Base-by-base conservation (phyloP, 1,140 invertebrate species). In the Listronotus oregonensis region DNA sequence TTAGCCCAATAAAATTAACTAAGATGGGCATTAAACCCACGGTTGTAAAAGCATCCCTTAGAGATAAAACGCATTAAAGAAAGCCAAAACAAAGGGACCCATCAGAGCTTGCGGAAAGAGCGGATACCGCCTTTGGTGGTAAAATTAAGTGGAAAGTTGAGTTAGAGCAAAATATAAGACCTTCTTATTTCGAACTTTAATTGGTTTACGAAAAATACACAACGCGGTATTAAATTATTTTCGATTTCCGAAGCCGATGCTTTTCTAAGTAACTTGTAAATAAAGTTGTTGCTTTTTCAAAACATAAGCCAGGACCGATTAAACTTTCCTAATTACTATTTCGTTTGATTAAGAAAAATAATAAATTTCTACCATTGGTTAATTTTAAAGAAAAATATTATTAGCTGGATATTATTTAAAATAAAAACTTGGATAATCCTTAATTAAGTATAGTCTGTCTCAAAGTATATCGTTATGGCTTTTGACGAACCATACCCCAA, bases 61-160 rank as follows among this genome's bases (percentile, higher is more conserved):
- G 58, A 69, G 62, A 67, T 65, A 71, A 69, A 71, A 71, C 62
- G 66, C 61, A 69, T 72, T 68, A 68, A 69, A 66, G 64, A 68
- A 70, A 69, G 61, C 66, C 64, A 65, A 72, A 72, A 72, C 68
- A 72, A 69, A 70, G 70, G 64, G 65, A 67, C 51, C 67, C 67
- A 69, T 69, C 67, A 67, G 17, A 32, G 56, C 59, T 66, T 66
- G 67, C 70, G 67, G 70, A 69, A 54, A 63, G 67, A 67, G 49
- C 63, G 18, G 60, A 61, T 56, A 60, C 43, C 46, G 64, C 59
- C 43, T 66, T 66, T 66, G 60, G 64, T 49, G 56, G 67, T 55
- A 71, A 71, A 69, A 67, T 71, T 71, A 71, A 71, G 70, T 71
- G 67, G 61, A 66, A 71, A 71, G 70, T 71, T 71, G 49, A 61